Percentiles rank a stretch among this genome's conserved stretches.
These are phyloP conservation scores for Corythucha ciliata DNA, from an alignment of 2,888 invertebrate genomes.

Conservation along the genomic window DNA sequence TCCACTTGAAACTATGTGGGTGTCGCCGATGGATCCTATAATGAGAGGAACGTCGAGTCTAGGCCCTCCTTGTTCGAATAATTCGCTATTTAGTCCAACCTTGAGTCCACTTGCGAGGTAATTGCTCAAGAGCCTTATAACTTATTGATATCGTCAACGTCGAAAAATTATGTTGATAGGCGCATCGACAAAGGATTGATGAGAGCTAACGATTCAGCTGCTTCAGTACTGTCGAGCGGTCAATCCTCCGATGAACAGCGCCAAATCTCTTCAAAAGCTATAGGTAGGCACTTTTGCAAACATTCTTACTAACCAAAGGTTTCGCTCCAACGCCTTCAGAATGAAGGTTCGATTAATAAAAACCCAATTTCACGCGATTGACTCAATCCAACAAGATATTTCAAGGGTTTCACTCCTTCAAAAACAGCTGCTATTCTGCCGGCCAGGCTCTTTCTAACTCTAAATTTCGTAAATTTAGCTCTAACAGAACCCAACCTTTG, in stretches of 20 bases:
- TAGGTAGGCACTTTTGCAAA: not conserved
- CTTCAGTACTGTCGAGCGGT: constrained; percentile 40
- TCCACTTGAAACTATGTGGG: constrained; percentile 78
- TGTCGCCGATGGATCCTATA: constrained; percentile 48
- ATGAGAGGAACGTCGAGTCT: constrained; percentile 27
- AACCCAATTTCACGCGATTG: too few species aligned
- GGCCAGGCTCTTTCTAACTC: too few species aligned
- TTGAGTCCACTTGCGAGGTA: constrained; percentile 37
- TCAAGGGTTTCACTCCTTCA: too few species aligned
- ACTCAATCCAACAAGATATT: too few species aligned
- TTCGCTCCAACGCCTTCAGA: not conserved
- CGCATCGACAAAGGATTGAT: constrained; percentile 28
- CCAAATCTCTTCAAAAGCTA: not conserved
- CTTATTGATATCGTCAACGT: too few species aligned
- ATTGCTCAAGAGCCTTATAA: too few species aligned
- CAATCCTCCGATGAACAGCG: constrained; percentile 39
- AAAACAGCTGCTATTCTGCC: too few species aligned
- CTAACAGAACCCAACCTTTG: too few species aligned
- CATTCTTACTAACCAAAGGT: not conserved
- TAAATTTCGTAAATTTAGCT: too few species aligned
- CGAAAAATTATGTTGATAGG: too few species aligned
- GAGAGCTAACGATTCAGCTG: constrained; percentile 39
- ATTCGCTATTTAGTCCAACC: constrained; percentile 41
- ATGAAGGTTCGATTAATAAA: too few species aligned
- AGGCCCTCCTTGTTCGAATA: constrained; percentile 40